Evolutionary conservation across 2,797 vertebrate species (phyloP).

Genomic region (Microctenopoma stevenorrisi): DNA sequence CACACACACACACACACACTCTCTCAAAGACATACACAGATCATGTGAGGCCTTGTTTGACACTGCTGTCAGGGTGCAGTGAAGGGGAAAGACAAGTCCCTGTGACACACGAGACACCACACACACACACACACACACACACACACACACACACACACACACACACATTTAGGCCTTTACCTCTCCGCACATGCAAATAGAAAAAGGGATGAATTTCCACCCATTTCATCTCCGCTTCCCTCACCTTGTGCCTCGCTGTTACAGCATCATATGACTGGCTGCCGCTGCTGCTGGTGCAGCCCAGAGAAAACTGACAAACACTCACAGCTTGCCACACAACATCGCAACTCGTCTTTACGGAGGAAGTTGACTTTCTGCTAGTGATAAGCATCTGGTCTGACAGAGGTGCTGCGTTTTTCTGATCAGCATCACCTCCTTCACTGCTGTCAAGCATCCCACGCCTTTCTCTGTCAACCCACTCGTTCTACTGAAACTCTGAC

Average conservation of each 20-base stretch:
- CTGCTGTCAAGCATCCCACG: background rate
- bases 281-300: slow-evolving; percentile 16
- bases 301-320: slow-evolving; percentile 32
- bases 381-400: slow-evolving; percentile 9
- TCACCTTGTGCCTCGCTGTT: slow-evolving; percentile 28
- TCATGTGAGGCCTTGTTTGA: slow-evolving; percentile 82
- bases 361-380: slow-evolving; percentile 9
- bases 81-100: slow-evolving; percentile 81
- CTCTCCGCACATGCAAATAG: slow-evolving; percentile 36
- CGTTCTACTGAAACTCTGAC: background rate
- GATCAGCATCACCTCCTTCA: slow-evolving; percentile 9
- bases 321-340: slow-evolving; percentile 22
- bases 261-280: slow-evolving; percentile 44
- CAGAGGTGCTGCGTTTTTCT: slow-evolving; percentile 8
- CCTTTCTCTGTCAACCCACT: slow-evolving; percentile 4
- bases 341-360: slow-evolving; percentile 11
- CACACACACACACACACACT: slow-evolving; percentile 42
- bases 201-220: slow-evolving; percentile 45
- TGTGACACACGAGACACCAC: slow-evolving; percentile 71
- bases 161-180: slow-evolving; percentile 39
- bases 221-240: slow-evolving; percentile 41
- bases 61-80: slow-evolving; percentile 83
- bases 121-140: slow-evolving; percentile 56
- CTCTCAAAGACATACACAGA: slow-evolving; percentile 76
- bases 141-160: slow-evolving; percentile 67